Evolutionary conservation across 2,888 invertebrate species (phyloP).

Genomic region (Lymantria monacha): DNA sequence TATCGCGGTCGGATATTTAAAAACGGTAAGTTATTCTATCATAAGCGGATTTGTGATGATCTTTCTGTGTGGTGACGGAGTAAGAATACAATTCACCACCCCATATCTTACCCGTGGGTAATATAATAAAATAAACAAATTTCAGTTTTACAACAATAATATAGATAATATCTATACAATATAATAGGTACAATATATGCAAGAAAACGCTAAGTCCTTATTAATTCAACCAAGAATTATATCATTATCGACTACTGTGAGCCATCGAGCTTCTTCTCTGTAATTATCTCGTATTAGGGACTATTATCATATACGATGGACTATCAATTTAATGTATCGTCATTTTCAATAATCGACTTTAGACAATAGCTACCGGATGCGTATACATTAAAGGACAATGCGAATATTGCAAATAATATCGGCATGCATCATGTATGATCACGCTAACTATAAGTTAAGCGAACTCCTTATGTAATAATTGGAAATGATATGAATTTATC

Average conservation of each 20-base stretch:
- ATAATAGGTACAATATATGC: conserved; percentile 22
- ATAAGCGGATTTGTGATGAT: too few species aligned
- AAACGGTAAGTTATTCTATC: too few species aligned
- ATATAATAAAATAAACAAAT: too few species aligned
- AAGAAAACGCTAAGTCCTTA: conserved; percentile 53
- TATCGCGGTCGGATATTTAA: too few species aligned
- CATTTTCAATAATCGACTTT: conserved; percentile 65
- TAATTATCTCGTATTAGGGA: conserved; percentile 69
- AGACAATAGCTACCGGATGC: conserved; percentile 61
- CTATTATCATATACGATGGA: conserved; percentile 63
- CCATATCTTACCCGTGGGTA: too few species aligned
- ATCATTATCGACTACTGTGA: conserved; percentile 64
- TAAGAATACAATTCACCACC: too few species aligned
- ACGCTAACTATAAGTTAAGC: conserved; percentile 40
- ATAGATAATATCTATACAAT: too few species aligned
- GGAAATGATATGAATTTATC: conserved; percentile 47
- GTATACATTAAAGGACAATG: conserved; percentile 39
- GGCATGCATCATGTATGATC: conserved; percentile 48
- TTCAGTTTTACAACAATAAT: too few species aligned
- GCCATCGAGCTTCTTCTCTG: conserved; percentile 50
- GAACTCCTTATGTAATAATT: conserved; percentile 36
- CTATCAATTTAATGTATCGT: conserved; percentile 68
- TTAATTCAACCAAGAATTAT: conserved; percentile 69
- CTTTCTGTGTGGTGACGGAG: too few species aligned
- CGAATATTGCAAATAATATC: conserved; percentile 53